Base-by-base conservation (phyloP, 2,113 vertebrate genomes). In the Etheostoma spectabile region DNA sequence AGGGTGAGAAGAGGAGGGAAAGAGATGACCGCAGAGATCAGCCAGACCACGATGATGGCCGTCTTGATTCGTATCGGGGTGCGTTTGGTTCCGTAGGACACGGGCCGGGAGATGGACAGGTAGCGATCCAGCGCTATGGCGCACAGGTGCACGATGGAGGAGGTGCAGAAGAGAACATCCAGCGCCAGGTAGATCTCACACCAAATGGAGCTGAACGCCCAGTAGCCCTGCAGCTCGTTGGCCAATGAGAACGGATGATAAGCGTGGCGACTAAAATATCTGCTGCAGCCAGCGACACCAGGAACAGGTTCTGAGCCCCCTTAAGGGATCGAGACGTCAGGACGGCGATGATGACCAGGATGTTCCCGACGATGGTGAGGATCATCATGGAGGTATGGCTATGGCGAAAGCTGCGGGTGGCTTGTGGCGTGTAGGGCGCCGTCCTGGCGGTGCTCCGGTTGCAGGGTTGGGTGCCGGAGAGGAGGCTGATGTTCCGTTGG, bases 81-180 rank as follows among this genome's bases (percentile, higher is more conserved):
- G 6, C 97, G 91, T 76, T 95, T 96, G 67, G 96, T 84, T 4
- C 93, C 94, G 83, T 98, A 98, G 67, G 95, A 93, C 2, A 97
- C 86, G 0, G 97, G 96, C 1, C 90, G 92, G 4, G 96, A 97
- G 68, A 98, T 95, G 0, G 97, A 96, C 95, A 97, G 95, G 93
- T 98, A 98, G 0, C 97, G 96, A 93, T 98, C 97, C 94, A 98
- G 88, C 19, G 97, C 97, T 87, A 98, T 97, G 68, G 97, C 97
- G 0, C 97, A 98, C 56, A 98, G 95, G 84, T 98, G 97, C 38
- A 97, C 97, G 5, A 92, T 98, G 86, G 97, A 97, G 1, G 97
- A 96, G 0, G 97, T 97, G 61, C 97, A 98, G 92, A 98, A 97
- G 55, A 98, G 95, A 13, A 98, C 97, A 1, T 98, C 97, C 24